Evolutionary conservation across 2,797 vertebrate genomes (phyloP).

Genomic region (Anomalospiza imberbis): DNA sequence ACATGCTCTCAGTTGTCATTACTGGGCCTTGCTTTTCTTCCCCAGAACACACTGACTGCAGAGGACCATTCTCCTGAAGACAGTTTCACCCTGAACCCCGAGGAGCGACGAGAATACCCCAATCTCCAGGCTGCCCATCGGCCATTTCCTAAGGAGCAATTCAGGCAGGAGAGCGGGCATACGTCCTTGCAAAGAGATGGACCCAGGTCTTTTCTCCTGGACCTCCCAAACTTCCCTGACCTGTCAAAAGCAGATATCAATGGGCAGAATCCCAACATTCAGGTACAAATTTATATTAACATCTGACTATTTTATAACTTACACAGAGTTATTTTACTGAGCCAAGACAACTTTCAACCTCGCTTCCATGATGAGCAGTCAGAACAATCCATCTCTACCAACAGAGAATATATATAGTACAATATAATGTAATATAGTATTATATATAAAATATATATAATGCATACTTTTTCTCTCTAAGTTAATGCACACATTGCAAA

Average conservation of each 20-base stretch:
- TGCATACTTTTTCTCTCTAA: not conserved
- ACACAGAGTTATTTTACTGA: not conserved
- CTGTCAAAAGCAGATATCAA: conserved; percentile 96
- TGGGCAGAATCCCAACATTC: conserved; percentile 96
- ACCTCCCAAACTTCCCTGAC: conserved; percentile 95
- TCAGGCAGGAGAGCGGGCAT: conserved; percentile 72
- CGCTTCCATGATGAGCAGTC: not conserved
- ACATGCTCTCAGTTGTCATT: not conserved
- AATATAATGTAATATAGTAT: not conserved
- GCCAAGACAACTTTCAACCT: not conserved
- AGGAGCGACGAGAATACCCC: conserved; percentile 71
- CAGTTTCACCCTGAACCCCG: conserved; percentile 67
- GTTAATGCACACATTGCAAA: not conserved
- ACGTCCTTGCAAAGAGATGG: conserved; percentile 85
- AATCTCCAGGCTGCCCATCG: conserved; percentile 78
- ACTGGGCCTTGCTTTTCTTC: not conserved
- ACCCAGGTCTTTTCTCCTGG: conserved; percentile 88
- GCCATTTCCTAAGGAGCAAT: conserved; percentile 79
- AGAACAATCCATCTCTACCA: not conserved
- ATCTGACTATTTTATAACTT: not conserved
- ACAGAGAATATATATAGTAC: not conserved
- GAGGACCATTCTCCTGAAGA: conserved; percentile 69
- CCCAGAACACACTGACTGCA: conserved; percentile 79
- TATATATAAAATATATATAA: no score
- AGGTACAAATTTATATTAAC: conserved; percentile 76